phyloP scores from a whole-genome alignment of 2,113 vertebrate species.

The Martes martes region DNA sequence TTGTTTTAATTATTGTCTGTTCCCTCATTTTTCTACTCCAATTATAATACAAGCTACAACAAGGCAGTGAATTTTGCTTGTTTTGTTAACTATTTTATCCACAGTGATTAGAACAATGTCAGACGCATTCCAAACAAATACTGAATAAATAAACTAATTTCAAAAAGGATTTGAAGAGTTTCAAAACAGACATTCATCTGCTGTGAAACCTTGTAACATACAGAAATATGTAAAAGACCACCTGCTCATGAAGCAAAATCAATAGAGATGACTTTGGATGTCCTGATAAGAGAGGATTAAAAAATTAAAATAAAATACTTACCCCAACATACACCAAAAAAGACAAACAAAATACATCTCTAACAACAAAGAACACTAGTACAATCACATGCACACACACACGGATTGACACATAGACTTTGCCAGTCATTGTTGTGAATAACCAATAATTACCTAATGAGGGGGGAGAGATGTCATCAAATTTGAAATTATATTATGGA shows the following conservation, averaged over 20 bases:
- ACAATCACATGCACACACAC: background rate
- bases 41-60: background rate
- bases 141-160: background rate
- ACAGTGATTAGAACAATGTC: background rate
- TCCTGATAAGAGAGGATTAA: background rate
- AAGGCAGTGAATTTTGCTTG: background rate
- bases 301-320: background rate
- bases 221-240: background rate
- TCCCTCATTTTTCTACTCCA: background rate
- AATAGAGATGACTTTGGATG: background rate
- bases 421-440: background rate
- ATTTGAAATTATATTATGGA: background rate
- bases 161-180: background rate
- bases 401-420: background rate
- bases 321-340: background rate
- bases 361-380: background rate
- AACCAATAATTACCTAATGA: background rate
- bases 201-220: background rate
- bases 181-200: background rate
- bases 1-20: background rate
- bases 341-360: background rate
- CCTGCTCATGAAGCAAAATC: background rate
- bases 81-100: background rate
- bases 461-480: background rate
- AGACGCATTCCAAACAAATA: background rate